These are phyloP conservation scores for Apostichopus parvimensis DNA, from an alignment of 35 echinoderm and acorn worm species.

Conservation along the genomic window DNA sequence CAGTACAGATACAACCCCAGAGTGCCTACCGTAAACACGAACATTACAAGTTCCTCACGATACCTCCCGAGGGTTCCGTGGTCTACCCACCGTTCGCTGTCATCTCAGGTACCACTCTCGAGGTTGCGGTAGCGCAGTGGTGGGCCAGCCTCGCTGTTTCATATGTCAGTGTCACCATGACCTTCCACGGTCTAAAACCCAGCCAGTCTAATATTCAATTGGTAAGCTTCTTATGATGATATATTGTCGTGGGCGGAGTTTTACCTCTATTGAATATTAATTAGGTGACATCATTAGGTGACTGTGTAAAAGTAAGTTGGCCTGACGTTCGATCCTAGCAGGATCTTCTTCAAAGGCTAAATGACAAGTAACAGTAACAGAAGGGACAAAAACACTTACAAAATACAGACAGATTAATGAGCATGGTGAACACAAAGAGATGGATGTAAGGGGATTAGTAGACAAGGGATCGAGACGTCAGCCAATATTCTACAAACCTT, in stretches of 20 bases:
- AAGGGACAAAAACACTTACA: no score
- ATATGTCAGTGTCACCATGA: constrained; percentile 73
- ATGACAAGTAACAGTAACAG: no score
- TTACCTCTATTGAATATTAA: no score
- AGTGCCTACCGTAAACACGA: constrained; percentile 89
- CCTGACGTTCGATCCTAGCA: no score
- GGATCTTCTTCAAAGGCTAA: no score
- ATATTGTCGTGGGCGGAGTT: background rate
- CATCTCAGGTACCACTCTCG: constrained; percentile 61
- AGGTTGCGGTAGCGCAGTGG: constrained; percentile 90
- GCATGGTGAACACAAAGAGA: no score
- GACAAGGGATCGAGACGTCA: no score
- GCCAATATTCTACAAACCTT: no score
- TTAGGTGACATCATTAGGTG: no score
- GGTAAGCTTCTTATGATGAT: constrained; percentile 57
- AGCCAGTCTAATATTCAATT: constrained; percentile 74
- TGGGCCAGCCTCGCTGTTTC: constrained; percentile 86
- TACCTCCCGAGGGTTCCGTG: constrained; percentile 63
- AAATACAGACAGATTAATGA: no score
- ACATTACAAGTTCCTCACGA: constrained; percentile 90
- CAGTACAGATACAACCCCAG: constrained; percentile 85
- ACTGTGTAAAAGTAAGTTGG: no score
- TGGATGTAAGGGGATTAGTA: no score
- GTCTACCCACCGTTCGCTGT: constrained; percentile 75
- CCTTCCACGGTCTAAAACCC: constrained; percentile 82